Base-by-base conservation (phyloP, 2,797 vertebrate species). In the Neosalanx taihuensis region DNA sequence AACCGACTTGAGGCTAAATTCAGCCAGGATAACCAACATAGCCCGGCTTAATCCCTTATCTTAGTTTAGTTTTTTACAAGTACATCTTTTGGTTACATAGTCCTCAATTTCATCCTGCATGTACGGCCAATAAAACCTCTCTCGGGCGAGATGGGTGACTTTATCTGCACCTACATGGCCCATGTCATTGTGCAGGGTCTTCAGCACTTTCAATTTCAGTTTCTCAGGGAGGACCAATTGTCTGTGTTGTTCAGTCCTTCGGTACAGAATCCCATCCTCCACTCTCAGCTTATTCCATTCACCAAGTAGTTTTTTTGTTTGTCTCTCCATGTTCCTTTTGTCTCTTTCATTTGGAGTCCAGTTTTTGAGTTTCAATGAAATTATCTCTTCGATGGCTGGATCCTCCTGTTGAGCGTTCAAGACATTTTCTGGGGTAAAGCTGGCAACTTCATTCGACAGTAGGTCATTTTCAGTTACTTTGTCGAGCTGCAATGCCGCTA, bases 81-180 rank as follows among this genome's bases (percentile, higher is more conserved):
- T 6, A 13, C 70, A 76, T 60, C 72, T 6, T 0, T 35, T 1
- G 3, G 66, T 69, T 2, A 76, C 62, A 37, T 73, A 73, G 12
- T 76, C 71, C 7, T 76, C 67, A 0, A 70, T 61, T 10, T 73
- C 68, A 7, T 2, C 1, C 15, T 77, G 67, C 41, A 73, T 71
- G 15, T 31, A 73, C 5, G 62, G 67, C 62, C 53, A 18, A 18
- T 59, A 69, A 12, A 69, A 10, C 3, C 30, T 18, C 26, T 69
- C 30, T 9, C 67, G 29, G 1, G 33, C 71, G 1, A 70, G 20
- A 30, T 58, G 67, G 18, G 65, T 65, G 1, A 74, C 67, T 46
- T 70, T 74, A 4, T 74, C 67, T 13, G 62, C 73, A 9, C 67
- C 67, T 4, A 67, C 60, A 30, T 79, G 73, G 6, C 67, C 77